Evolutionary conservation across 1,140 invertebrate genomes (phyloP).

Genomic region (Prorops nasuta): DNA sequence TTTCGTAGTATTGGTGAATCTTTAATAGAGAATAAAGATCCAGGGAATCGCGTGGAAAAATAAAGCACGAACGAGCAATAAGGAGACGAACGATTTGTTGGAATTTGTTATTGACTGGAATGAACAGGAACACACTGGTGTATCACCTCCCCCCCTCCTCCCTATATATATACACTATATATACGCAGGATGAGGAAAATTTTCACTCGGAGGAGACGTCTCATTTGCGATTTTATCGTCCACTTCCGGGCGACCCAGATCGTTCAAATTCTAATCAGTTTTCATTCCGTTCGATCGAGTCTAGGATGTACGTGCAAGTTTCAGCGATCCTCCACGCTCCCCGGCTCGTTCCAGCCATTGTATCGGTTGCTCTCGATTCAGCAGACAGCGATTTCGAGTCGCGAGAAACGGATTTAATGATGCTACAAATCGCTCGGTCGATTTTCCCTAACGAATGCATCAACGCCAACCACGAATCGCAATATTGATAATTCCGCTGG

Average conservation of each 20-base stretch:
- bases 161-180: not conserved
- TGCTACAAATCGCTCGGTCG: not conserved
- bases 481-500: not conserved
- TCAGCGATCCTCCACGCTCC: not conserved
- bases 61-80: too few species aligned
- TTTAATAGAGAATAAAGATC: too few species aligned
- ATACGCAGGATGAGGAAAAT: not conserved
- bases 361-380: not conserved
- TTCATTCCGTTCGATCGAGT: constrained; percentile 20
- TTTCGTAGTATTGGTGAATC: too few species aligned
- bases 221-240: constrained; percentile 1
- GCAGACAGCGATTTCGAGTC: not conserved
- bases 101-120: too few species aligned
- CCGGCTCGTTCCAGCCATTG: not conserved
- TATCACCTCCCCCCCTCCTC: not conserved
- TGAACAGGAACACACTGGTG: too few species aligned
- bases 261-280: constrained; percentile 32
- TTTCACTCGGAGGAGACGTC: not conserved
- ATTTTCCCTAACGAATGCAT: not conserved
- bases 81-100: too few species aligned
- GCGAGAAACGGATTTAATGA: constrained; percentile 2
- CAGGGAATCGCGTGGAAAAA: too few species aligned
- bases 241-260: constrained; percentile 27
- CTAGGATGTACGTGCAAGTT: not conserved
- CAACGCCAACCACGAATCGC: not conserved